Evolutionary conservation across 2,797 vertebrate species (phyloP).

Genomic region (Buphagus erythrorhynchus): DNA sequence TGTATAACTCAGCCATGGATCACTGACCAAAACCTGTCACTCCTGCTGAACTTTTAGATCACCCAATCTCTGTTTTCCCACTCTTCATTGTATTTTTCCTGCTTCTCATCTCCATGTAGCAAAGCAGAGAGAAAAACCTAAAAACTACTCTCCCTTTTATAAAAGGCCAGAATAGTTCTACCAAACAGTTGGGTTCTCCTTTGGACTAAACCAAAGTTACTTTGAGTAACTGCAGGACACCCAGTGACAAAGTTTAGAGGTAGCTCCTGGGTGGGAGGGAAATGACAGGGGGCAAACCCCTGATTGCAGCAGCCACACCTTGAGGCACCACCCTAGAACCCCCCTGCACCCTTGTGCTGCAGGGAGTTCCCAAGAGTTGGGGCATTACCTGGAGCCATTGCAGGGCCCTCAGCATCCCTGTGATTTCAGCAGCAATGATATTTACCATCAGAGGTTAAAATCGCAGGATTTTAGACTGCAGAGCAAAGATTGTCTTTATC

Average conservation of each 20-base stretch:
- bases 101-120: background rate
- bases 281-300: background rate
- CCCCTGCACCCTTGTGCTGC: rapidly evolving
- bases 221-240: background rate
- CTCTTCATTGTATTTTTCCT: background rate
- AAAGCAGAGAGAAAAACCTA: background rate
- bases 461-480: background rate
- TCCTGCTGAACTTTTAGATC: background rate
- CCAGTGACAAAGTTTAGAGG: background rate
- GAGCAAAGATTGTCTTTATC: background rate
- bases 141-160: background rate
- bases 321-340: background rate
- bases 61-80: background rate
- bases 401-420: background rate
- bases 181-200: background rate
- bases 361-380: rapidly evolving
- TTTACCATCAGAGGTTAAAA: background rate
- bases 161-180: background rate
- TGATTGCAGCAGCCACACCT: background rate
- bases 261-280: background rate
- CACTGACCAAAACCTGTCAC: background rate
- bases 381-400: background rate
- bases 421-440: background rate
- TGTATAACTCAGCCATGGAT: background rate
- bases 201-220: background rate